Evolutionary conservation across 53 echinoderm and acorn worm species (phyloP).

Genomic region (Hippasteria phrygiana): DNA sequence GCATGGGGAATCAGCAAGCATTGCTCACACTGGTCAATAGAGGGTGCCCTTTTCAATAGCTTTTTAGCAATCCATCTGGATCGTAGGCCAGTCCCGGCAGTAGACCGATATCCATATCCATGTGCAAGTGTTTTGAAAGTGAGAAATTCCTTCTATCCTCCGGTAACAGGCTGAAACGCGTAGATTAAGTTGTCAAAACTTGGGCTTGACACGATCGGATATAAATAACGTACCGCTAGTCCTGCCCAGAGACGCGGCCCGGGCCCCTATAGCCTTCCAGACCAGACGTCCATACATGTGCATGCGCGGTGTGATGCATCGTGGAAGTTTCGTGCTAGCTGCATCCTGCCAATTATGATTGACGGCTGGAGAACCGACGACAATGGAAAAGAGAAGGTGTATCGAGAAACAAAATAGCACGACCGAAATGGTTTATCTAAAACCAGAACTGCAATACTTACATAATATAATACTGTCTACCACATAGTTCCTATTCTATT

Average conservation of each 20-base stretch:
- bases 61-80: no score
- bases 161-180: constrained; percentile 11
- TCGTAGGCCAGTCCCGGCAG: background rate
- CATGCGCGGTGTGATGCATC: background rate
- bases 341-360: background rate
- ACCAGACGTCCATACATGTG: background rate
- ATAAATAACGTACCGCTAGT: background rate
- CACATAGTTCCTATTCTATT: no score
- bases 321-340: background rate
- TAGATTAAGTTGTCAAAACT: constrained; percentile 37
- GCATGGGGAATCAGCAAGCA: no score
- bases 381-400: background rate
- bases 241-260: background rate
- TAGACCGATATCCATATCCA: background rate
- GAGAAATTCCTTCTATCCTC: background rate
- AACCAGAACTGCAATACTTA: no score
- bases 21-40: no score
- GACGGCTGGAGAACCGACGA: background rate
- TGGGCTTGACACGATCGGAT: constrained; percentile 27
- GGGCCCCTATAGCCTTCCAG: background rate
- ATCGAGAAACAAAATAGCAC: no score
- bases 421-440: no score
- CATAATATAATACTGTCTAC: no score
- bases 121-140: background rate
- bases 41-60: no score